A percentile compares a stretch with the other conserved stretches of the same genome.
phyloP scores from a whole-genome alignment of 2,113 vertebrate species.

The Paramisgurnus dabryanus region DNA sequence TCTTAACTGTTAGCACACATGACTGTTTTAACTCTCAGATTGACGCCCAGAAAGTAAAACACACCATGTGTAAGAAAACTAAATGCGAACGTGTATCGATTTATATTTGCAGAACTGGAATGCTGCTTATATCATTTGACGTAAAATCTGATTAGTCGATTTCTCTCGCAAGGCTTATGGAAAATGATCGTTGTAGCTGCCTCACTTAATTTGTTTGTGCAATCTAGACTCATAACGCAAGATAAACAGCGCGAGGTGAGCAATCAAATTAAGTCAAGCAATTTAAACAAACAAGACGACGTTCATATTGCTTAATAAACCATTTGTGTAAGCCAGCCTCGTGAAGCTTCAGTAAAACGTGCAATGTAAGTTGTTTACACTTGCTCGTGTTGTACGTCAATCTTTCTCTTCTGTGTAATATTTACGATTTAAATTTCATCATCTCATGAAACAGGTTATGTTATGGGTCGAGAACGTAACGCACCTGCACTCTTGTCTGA shows the following conservation, averaged over 20 bases:
- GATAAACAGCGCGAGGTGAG: not conserved
- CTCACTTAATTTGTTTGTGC: not conserved
- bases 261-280: not conserved
- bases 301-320: not conserved
- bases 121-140: conserved; percentile 2
- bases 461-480: not conserved
- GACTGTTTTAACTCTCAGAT: conserved; percentile 3
- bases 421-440: not conserved
- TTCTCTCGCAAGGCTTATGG: not conserved
- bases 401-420: not conserved
- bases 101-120: not conserved
- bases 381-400: not conserved
- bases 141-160: not conserved
- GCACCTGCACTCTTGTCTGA: too few relatives aligned
- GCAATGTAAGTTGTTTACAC: not conserved
- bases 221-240: not conserved
- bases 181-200: not conserved
- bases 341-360: not conserved
- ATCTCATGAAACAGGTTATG: not conserved
- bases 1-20: not conserved
- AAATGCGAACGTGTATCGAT: not conserved
- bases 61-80: not conserved
- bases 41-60: not conserved
- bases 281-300: not conserved
- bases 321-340: not conserved